These are phyloP conservation scores for Eulemur mongoz DNA, from an alignment of 2,797 vertebrate species.

Conservation along the genomic window DNA sequence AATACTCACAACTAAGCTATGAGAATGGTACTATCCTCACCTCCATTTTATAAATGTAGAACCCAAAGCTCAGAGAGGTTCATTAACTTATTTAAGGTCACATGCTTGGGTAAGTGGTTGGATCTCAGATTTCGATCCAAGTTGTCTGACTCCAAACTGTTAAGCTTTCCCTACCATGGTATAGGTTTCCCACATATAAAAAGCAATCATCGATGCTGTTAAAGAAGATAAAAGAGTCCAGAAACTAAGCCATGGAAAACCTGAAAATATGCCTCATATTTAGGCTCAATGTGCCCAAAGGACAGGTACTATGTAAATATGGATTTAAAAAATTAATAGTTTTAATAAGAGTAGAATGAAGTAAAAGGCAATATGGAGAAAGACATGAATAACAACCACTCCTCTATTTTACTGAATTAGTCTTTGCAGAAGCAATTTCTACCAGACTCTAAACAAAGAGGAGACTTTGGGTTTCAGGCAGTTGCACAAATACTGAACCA, in stretches of 20 bases:
- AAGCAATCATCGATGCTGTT: background rate
- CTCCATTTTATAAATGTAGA: constrained; percentile 9
- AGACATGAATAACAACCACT: background rate
- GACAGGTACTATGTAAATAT: background rate
- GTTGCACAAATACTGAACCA: background rate
- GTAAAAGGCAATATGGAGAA: constrained; percentile 27
- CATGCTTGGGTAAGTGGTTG: background rate
- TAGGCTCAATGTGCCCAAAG: background rate
- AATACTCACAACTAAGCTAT: constrained; percentile 8
- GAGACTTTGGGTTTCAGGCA: background rate
- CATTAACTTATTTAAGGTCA: background rate
- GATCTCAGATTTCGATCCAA: background rate
- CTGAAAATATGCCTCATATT: background rate
- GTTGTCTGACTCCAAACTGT: background rate
- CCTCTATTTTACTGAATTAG: constrained; percentile 11
- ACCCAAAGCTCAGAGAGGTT: background rate
- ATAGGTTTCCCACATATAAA: background rate
- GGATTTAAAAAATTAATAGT: background rate
- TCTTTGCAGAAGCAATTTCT: constrained; percentile 42
- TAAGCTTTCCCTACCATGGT: constrained; percentile 4
- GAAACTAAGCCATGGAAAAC: background rate
- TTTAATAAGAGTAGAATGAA: constrained; percentile 60
- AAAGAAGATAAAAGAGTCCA: constrained; percentile 18
- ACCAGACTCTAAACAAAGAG: constrained; percentile 18
- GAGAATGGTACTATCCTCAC: background rate